phyloP scores from a whole-genome alignment of 2,113 vertebrate genomes.

The Oplegnathus fasciatus region DNA sequence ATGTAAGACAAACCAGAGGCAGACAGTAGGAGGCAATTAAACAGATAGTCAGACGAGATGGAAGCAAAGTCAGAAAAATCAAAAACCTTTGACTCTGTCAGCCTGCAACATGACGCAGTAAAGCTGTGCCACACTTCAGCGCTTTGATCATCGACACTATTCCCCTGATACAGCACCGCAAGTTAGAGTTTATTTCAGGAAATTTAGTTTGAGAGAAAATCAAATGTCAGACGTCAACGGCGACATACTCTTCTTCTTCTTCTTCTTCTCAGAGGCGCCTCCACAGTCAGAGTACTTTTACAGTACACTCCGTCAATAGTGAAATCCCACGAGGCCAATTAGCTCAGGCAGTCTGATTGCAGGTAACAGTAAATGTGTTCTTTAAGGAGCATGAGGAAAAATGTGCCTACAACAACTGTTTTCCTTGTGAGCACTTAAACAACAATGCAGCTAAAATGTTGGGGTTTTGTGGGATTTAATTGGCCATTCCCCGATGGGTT shows the following conservation, averaged over 20 bases:
- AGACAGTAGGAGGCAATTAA: neutral
- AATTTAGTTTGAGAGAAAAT: slow-evolving; percentile 6
- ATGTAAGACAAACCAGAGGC: neutral
- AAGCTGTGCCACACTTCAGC: neutral
- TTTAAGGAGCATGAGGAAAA: slow-evolving; percentile 9
- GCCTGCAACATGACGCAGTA: neutral
- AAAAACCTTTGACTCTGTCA: neutral
- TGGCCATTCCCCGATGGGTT: neutral
- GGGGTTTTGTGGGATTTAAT: slow-evolving; percentile 36
- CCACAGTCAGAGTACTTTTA: neutral
- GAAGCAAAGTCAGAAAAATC: neutral
- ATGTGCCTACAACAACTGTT: neutral
- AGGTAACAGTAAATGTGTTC: slow-evolving; percentile 32
- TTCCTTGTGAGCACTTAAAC: slow-evolving; percentile 9
- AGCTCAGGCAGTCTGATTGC: slow-evolving; percentile 22
- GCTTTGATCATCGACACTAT: slow-evolving; percentile 42
- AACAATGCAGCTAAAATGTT: slow-evolving; percentile 9
- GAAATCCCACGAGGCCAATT: slow-evolving; percentile 60
- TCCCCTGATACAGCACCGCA: neutral
- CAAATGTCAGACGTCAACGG: slow-evolving; percentile 2
- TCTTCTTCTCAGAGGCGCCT: neutral
- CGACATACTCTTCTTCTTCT: neutral
- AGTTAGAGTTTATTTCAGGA: slow-evolving; percentile 43
- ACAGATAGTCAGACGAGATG: neutral
- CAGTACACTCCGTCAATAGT: neutral